phyloP scores from a whole-genome alignment of 2,113 vertebrate genomes.

The Percina caprodes region DNA sequence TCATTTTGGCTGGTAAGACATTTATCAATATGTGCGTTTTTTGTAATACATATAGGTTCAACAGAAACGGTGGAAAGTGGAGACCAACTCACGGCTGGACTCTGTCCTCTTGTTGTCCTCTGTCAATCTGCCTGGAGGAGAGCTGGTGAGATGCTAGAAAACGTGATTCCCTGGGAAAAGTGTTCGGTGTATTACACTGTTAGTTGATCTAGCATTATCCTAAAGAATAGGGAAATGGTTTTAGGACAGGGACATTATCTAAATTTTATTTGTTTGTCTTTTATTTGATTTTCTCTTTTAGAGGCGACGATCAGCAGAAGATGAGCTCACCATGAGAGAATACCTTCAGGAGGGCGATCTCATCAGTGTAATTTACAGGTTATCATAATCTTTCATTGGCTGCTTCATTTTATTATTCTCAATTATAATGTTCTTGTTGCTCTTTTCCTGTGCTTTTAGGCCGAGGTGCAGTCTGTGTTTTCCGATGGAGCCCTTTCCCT shows the following conservation, averaged over 20 bases:
- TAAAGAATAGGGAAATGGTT: not conserved
- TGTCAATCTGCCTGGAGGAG: slow-evolving; percentile 96
- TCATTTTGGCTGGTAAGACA: not conserved
- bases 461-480: slow-evolving; percentile 96
- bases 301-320: slow-evolving; percentile 95
- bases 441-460: slow-evolving; percentile 84
- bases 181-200: not conserved
- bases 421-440: slow-evolving; percentile 48
- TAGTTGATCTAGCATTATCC: not conserved
- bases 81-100: slow-evolving; percentile 94
- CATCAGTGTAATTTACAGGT: slow-evolving; percentile 89
- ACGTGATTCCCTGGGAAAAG: not conserved
- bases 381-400: not conserved
- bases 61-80: slow-evolving; percentile 98
- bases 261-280: not conserved
- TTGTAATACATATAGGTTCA: slow-evolving; percentile 86
- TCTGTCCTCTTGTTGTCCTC: slow-evolving; percentile 93
- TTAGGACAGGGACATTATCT: not conserved
- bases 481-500: slow-evolving; percentile 93
- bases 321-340: slow-evolving; percentile 96
- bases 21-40: not conserved
- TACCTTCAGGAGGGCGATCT: slow-evolving; percentile 97
- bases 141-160: slow-evolving; percentile 87
- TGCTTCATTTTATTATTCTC: not conserved
- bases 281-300: slow-evolving; percentile 68